Percentiles rank a stretch among this genome's conserved stretches.
phyloP scores from a whole-genome alignment of 92 coral and sea anemone species.

The Epizoanthus illoricatus region DNA sequence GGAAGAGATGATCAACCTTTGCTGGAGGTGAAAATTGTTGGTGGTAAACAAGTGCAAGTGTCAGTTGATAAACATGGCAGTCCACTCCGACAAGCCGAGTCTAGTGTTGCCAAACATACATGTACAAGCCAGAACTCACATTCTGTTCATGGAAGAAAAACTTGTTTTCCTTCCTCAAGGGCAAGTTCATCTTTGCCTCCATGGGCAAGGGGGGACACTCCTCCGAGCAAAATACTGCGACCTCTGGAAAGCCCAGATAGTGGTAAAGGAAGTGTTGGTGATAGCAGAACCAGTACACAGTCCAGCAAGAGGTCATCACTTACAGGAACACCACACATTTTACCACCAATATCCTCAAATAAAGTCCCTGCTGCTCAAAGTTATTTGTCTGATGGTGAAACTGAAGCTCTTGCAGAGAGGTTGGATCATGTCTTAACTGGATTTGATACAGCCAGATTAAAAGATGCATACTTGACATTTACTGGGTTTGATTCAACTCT shows the following conservation, averaged over 20 bases:
- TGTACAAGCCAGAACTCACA: neutral
- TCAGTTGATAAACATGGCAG: constrained; percentile 71
- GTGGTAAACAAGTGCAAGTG: constrained; percentile 80
- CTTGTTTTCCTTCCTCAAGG: neutral
- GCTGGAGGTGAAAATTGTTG: constrained; percentile 74
- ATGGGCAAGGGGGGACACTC: constrained; percentile 68
- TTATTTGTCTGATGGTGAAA: constrained; percentile 22
- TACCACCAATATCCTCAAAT: constrained; percentile 66
- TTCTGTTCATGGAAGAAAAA: constrained; percentile 6
- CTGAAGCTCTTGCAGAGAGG: constrained; percentile 31
- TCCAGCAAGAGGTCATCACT: constrained; percentile 25
- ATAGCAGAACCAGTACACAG: neutral
- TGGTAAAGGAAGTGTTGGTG: neutral
- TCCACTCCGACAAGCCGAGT: constrained; percentile 34
- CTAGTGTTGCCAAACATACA: constrained; percentile 2
- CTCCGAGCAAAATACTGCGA: constrained; percentile 66
- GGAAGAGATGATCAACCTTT: constrained; percentile 89
- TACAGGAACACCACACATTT: constrained; percentile 47
- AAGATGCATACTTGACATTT: constrained; percentile 69
- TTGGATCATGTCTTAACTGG: constrained; percentile 46
- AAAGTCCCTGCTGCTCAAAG: neutral
- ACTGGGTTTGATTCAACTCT: constrained; percentile 80
- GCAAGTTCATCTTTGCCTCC: constrained; percentile 49
- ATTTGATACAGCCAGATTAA: constrained; percentile 58
- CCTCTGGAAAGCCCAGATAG: constrained; percentile 46